A percentile compares a stretch with the other conserved stretches of the same genome.
Conservation (phyloP, 2,113 vertebrate species). For the Merops nubicus region DNA sequence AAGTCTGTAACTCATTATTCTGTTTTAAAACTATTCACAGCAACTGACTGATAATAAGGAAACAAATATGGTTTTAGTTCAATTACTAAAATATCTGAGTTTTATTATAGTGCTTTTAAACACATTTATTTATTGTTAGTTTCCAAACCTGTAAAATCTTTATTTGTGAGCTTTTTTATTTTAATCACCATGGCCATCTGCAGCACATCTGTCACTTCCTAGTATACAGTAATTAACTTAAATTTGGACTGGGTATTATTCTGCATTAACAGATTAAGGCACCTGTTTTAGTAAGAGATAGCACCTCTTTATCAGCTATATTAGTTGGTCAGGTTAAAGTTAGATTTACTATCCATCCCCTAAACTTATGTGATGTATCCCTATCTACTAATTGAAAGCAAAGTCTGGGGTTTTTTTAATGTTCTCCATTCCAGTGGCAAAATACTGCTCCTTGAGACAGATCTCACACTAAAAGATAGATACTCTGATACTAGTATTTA, state of each 20-base stretch:
- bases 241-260: not conserved
- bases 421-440: not conserved
- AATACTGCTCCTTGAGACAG: not conserved
- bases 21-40: not conserved
- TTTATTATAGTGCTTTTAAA: not conserved
- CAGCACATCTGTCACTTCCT: slow-evolving; percentile 53
- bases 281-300: not conserved
- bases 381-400: not conserved
- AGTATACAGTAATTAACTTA: slow-evolving; percentile 48
- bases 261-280: not conserved
- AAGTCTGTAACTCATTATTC: not conserved
- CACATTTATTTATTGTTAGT: not conserved
- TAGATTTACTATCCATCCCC: not conserved
- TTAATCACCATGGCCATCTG: slow-evolving; percentile 51
- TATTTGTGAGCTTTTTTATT: slow-evolving; percentile 15
- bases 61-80: not conserved
- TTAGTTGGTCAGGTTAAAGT: not conserved
- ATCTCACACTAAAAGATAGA: not conserved
- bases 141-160: slow-evolving; percentile 25
- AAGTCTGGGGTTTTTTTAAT: not conserved
- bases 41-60: not conserved
- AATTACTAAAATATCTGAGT: not conserved
- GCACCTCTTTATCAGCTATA: not conserved
- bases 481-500: not conserved
- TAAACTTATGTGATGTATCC: not conserved